A percentile compares a stretch with the other conserved stretches of the same genome.
Conservation (phyloP, 2,888 invertebrate genomes). For the Nasonovia ribisnigri region DNA sequence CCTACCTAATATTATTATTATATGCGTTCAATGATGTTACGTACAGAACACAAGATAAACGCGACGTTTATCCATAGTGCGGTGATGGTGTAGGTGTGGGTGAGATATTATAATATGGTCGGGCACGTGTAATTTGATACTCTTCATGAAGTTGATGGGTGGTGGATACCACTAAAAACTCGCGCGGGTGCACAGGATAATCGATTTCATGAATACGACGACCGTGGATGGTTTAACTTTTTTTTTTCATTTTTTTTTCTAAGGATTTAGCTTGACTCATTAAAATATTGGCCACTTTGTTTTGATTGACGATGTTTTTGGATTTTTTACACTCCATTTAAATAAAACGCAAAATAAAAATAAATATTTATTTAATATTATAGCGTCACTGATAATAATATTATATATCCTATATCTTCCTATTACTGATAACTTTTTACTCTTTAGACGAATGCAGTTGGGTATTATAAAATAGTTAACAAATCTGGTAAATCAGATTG, state of each 20-base stretch:
- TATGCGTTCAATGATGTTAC: background rate
- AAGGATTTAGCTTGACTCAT: background rate
- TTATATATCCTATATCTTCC: too few relatives aligned
- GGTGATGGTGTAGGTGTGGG: background rate
- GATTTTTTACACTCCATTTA: background rate
- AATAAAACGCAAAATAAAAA: background rate
- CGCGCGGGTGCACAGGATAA: background rate
- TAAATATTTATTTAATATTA: background rate
- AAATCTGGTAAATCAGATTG: too few relatives aligned
- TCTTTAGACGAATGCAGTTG: too few relatives aligned
- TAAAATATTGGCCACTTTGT: background rate
- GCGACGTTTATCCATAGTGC: background rate
- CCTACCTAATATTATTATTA: background rate
- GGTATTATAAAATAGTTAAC: too few relatives aligned
- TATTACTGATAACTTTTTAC: background rate
- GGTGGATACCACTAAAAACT: background rate
- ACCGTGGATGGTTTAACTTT: background rate
- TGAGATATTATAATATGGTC: background rate
- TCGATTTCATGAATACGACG: background rate
- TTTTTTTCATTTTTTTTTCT: background rate
- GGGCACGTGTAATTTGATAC: background rate
- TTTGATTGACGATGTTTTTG: background rate
- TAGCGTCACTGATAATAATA: too few relatives aligned
- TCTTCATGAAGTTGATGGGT: constrained; percentile 5
- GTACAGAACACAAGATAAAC: background rate